Percentiles rank a stretch among this genome's conserved stretches.
phyloP scores from a whole-genome alignment of 2,797 vertebrate genomes.

The Typhlichthys eigenmanni region DNA sequence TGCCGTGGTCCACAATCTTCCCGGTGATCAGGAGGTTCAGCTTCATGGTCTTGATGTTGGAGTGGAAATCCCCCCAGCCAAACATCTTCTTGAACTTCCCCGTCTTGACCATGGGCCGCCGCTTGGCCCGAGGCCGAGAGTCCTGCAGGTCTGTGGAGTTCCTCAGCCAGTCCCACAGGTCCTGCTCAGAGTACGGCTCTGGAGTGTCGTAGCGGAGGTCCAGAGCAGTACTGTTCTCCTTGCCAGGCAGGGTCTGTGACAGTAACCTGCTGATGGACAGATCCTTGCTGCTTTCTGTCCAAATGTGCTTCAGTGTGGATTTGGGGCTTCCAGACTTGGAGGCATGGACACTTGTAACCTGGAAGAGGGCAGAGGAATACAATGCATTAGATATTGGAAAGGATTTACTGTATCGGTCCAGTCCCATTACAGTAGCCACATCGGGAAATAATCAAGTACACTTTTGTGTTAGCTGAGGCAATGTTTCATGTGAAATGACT shows the following conservation, averaged over 20 bases:
- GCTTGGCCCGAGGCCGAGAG: conserved; percentile 89
- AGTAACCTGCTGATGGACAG: conserved; percentile 96
- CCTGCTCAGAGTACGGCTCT: conserved; percentile 97
- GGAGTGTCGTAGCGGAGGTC: conserved; percentile 95
- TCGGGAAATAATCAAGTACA: conserved; percentile 24
- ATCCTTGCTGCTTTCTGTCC: conserved; percentile 97
- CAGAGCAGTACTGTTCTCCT: conserved; percentile 93
- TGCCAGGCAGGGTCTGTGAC: conserved; percentile 95
- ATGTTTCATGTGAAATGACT: conserved; percentile 42
- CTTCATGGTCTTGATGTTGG: conserved; percentile 99
- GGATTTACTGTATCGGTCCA: neutral
- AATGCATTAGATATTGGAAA: conserved; percentile 24
- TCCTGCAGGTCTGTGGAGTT: conserved; percentile 96
- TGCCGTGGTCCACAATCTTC: conserved; percentile 98
- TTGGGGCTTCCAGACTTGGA: conserved; percentile 93
- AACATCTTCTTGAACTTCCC: conserved; percentile 99
- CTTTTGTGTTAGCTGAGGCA: conserved; percentile 23
- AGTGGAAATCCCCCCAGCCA: conserved; percentile 99
- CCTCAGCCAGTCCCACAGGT: conserved; percentile 98
- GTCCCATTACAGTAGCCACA: conserved; percentile 5
- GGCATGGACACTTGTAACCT: conserved; percentile 89
- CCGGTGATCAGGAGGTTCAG: conserved; percentile 97
- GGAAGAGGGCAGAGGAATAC: conserved; percentile 56
- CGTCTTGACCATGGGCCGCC: conserved; percentile 96
- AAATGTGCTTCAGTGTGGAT: conserved; percentile 95